Percentiles rank a stretch among this genome's conserved stretches.
phyloP scores from a whole-genome alignment of 2,113 vertebrate genomes.

The Nannospalax galili region DNA sequence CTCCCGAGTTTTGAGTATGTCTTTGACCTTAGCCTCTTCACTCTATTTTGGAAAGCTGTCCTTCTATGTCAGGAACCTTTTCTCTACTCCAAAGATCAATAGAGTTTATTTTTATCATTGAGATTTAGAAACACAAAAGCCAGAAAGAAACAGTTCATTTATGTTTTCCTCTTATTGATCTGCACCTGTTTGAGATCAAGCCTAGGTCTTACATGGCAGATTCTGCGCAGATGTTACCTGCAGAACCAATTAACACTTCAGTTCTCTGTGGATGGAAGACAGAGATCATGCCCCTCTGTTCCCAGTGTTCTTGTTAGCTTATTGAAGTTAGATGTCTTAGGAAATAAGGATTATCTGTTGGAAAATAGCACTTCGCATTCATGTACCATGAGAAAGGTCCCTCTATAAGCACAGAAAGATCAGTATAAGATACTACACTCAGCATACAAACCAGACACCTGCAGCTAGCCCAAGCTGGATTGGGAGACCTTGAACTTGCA shows the following conservation, averaged over 20 bases:
- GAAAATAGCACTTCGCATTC: background rate
- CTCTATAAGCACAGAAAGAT: background rate
- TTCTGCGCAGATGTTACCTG: background rate
- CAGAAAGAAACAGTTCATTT: constrained; percentile 6
- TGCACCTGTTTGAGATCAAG: background rate
- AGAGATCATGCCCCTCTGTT: background rate
- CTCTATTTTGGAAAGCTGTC: background rate
- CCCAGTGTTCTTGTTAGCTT: constrained; percentile 19
- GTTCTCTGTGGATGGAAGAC: background rate
- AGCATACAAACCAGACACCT: background rate
- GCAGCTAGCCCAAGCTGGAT: background rate
- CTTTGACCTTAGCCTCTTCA: background rate
- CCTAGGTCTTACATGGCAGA: background rate
- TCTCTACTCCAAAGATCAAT: background rate
- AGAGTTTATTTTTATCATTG: constrained; percentile 52
- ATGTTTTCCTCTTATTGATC: constrained; percentile 27
- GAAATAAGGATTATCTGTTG: background rate
- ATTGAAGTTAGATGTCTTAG: constrained; percentile 32
- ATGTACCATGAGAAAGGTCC: background rate
- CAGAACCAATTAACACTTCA: background rate
- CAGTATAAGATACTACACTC: background rate
- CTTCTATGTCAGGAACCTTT: background rate
- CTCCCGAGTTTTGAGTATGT: background rate
- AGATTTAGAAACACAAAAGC: background rate
- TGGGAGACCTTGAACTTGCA: background rate